These are phyloP conservation scores for Zaprionus ghesquierei DNA, from an alignment of 1,140 invertebrate genomes.

Conservation along the genomic window DNA sequence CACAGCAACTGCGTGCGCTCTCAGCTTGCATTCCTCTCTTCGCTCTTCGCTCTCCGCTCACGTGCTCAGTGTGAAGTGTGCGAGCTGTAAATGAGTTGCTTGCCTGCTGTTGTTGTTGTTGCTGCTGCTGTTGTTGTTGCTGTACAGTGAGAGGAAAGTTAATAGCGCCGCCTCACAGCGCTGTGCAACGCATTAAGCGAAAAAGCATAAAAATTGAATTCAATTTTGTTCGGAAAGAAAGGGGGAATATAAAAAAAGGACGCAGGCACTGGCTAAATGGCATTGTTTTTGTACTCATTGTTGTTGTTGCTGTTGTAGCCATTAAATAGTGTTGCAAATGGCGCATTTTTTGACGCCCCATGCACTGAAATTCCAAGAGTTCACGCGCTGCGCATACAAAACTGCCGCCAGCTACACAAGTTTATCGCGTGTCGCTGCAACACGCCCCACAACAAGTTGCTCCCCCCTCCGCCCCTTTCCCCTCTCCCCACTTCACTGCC, in stretches of 20 bases:
- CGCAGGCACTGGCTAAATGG: constrained; percentile 9
- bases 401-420: not conserved
- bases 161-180: constrained; percentile 49
- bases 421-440: constrained; percentile 12
- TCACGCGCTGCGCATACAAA: constrained; percentile 13
- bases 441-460: not conserved
- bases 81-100: constrained; percentile 33
- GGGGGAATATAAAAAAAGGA: constrained; percentile 17
- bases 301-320: constrained; percentile 20
- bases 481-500: too few relatives aligned
- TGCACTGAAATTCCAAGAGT: constrained; percentile 12
- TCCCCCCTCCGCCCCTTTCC: too few relatives aligned
- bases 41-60: not conserved
- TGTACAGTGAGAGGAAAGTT: constrained; percentile 48
- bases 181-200: constrained; percentile 64
- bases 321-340: constrained; percentile 74
- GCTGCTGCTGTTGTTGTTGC: constrained; percentile 8
- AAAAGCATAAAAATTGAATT: constrained; percentile 60
- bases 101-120: constrained; percentile 15
- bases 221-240: constrained; percentile 56
- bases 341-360: constrained; percentile 63
- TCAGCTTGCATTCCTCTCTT: not conserved
- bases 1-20: constrained; percentile 7
- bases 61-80: constrained; percentile 51
- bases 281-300: constrained; percentile 31